A percentile compares a stretch with the other conserved stretches of the same genome.
phyloP scores from a whole-genome alignment of 2,113 vertebrate genomes.

The Sylvicapra grimmia region DNA sequence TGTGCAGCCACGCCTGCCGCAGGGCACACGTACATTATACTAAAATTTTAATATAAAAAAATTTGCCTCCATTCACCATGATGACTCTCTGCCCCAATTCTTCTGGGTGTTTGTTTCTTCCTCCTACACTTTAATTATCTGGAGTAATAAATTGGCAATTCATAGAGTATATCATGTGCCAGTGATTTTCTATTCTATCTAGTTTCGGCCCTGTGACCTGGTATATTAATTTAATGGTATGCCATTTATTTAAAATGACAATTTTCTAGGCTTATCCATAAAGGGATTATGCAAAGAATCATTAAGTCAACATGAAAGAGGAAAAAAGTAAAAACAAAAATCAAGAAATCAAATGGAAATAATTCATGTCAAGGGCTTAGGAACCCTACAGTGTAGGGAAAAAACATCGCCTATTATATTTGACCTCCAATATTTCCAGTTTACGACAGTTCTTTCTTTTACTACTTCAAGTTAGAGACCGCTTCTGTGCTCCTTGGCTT shows the following conservation, averaged over 20 bases:
- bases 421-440: background rate
- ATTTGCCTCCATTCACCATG: too few relatives aligned
- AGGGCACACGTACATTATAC: fast-evolving
- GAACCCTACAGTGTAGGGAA: background rate
- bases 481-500: background rate
- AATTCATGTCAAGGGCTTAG: background rate
- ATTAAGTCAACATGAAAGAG: background rate
- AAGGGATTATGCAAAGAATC: background rate
- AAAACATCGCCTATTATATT: background rate
- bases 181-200: background rate
- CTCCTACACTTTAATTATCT: background rate
- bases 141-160: background rate
- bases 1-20: fast-evolving
- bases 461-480: background rate
- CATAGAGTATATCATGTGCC: background rate
- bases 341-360: background rate
- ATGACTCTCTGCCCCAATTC: background rate
- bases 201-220: background rate
- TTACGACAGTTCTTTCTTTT: background rate
- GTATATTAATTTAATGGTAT: background rate
- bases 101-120: background rate
- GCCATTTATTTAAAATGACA: background rate
- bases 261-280: background rate
- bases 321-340: background rate
- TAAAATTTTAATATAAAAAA: background rate